A percentile compares a stretch with the other conserved stretches of the same genome.
phyloP scores from a whole-genome alignment of 2,113 vertebrate species.

The Crotalus horridus region DNA sequence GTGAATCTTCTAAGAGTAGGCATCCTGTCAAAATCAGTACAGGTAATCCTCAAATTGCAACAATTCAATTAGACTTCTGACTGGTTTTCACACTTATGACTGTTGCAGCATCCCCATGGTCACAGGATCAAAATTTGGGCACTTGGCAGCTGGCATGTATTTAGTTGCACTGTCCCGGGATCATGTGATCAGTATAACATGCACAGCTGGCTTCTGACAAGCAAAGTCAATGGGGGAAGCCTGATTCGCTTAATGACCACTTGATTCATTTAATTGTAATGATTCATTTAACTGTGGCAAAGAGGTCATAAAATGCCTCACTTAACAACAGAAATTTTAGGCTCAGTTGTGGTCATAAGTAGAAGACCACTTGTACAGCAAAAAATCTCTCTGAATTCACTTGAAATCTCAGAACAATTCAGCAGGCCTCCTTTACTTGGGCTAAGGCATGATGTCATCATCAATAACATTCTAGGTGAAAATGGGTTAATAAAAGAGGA shows the following conservation, averaged over 20 bases:
- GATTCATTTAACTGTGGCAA: neutral
- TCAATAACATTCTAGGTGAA: neutral
- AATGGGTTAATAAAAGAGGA: neutral
- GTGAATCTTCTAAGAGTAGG: neutral
- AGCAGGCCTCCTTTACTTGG: neutral
- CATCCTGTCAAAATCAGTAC: neutral
- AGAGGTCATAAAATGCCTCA: neutral
- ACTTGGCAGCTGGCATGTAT: neutral
- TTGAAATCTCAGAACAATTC: neutral
- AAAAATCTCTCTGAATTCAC: neutral
- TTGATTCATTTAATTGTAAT: neutral
- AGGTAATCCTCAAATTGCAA: neutral
- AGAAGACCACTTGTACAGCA: neutral
- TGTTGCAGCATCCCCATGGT: neutral
- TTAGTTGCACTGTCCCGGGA: neutral
- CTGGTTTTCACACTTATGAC: neutral
- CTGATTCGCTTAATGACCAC: neutral
- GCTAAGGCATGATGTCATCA: neutral
- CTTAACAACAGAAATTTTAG: neutral
- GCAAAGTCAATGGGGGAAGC: neutral
- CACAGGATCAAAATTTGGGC: neutral
- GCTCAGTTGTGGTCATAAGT: neutral
- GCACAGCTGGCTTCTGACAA: neutral
- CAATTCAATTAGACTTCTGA: neutral
- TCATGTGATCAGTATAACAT: neutral